Percentiles rank a stretch among this genome's conserved stretches.
Conservation (phyloP, 2,888 invertebrate species). For the Imbricaverruca yamaguchii region DNA sequence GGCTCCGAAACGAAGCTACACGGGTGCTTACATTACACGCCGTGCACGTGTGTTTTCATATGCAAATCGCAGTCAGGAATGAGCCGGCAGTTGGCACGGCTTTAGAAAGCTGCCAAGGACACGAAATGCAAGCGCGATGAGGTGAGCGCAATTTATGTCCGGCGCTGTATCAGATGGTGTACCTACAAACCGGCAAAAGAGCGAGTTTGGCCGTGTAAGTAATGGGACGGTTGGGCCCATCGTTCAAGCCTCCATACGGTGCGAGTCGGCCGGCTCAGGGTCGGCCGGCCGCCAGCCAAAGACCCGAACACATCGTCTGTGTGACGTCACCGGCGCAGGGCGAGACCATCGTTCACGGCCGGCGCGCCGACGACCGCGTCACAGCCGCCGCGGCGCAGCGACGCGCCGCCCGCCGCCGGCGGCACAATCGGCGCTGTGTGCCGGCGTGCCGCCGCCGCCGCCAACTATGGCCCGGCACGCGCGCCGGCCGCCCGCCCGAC, state of each 20-base stretch:
- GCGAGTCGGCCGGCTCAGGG: constrained; percentile 74
- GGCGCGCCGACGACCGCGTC: constrained; percentile 61
- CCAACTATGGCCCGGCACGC: background rate
- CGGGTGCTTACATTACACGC: background rate
- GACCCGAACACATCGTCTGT: no score
- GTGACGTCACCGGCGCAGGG: constrained; percentile 43
- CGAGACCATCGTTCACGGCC: constrained; percentile 64
- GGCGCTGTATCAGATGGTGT: background rate
- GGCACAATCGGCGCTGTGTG: constrained; percentile 74
- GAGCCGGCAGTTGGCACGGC: background rate
- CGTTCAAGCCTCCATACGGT: constrained; percentile 73
- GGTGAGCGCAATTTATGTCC: background rate
- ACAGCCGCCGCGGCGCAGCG: background rate
- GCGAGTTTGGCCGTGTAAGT: background rate
- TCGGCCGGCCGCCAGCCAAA: constrained; percentile 46
- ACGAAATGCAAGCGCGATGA: background rate
- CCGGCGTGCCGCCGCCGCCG: constrained; percentile 60
- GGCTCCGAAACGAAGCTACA: background rate
- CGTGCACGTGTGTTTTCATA: constrained; percentile 13
- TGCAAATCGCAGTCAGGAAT: background rate
- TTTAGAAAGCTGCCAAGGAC: constrained; percentile 7
- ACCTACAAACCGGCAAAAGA: constrained; percentile 14
- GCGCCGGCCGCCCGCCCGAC: background rate
- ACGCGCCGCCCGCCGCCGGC: constrained; percentile 61
- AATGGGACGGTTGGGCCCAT: background rate